Conservation (phyloP, 2,888 invertebrate genomes). For the Eupithecia tripunctaria region DNA sequence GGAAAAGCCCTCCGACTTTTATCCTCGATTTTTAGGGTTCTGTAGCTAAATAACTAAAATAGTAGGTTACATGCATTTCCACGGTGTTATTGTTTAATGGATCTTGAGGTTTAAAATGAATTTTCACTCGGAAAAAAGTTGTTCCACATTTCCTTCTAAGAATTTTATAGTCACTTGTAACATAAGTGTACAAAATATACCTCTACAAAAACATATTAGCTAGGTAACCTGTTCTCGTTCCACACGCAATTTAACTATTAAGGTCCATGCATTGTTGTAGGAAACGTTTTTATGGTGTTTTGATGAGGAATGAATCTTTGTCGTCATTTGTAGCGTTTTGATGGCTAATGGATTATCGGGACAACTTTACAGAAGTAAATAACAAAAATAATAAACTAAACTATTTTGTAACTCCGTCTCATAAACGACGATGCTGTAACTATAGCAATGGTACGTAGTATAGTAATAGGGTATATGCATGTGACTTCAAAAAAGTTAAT, state of each 20-base stretch:
- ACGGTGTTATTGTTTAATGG: too few species aligned
- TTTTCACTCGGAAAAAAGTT: neutral
- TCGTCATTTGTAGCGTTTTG: neutral
- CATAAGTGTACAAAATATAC: neutral
- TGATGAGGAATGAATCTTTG: neutral
- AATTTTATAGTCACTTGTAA: neutral
- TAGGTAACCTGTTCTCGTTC: neutral
- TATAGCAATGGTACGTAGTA: too few species aligned
- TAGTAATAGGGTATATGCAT: too few species aligned
- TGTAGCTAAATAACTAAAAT: neutral
- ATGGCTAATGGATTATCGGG: neutral
- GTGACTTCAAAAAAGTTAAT: too few species aligned
- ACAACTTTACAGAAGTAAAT: neutral
- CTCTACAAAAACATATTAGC: neutral
- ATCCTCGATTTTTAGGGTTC: neutral
- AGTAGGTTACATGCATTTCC: neutral
- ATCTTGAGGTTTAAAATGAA: neutral
- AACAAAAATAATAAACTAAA: too few species aligned
- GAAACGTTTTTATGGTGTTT: neutral
- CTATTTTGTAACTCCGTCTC: too few species aligned
- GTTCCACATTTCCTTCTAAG: neutral
- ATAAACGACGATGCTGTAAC: too few species aligned
- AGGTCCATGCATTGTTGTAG: slow-evolving; percentile 2
- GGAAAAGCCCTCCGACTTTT: neutral
- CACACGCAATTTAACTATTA: slow-evolving; percentile 22